Percentiles rank a stretch among this genome's conserved stretches.
These are phyloP conservation scores for Diadegma fenestrale DNA, from an alignment of 2,888 invertebrate genomes.

Conservation along the genomic window DNA sequence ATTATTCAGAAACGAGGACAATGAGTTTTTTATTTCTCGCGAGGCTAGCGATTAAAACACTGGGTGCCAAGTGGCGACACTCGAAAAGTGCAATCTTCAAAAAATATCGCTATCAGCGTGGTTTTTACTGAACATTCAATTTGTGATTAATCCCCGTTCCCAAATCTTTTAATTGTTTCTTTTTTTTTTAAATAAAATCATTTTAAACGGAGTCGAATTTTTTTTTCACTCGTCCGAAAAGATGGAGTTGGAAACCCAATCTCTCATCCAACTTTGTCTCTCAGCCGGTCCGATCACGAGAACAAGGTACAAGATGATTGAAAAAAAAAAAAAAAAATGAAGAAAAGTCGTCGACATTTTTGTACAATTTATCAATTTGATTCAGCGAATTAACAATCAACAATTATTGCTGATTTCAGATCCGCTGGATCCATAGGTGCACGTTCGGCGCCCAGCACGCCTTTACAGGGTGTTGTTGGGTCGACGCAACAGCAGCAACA, in stretches of 20 bases:
- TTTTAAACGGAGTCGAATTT: background rate
- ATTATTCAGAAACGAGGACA: conserved; percentile 22
- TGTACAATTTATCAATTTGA: background rate
- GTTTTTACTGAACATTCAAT: conserved; percentile 74
- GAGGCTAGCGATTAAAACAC: conserved; percentile 74
- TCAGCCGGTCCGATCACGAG: conserved; percentile 76
- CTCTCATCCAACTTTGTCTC: conserved; percentile 79
- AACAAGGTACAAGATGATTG: conserved; percentile 75
- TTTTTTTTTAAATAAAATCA: background rate
- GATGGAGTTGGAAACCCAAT: conserved; percentile 81
- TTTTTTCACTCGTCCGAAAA: background rate
- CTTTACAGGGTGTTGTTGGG: conserved; percentile 85
- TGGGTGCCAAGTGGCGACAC: conserved; percentile 76
- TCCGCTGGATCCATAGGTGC: conserved; percentile 88
- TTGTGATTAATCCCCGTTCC: background rate
- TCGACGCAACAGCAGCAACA: conserved; percentile 78
- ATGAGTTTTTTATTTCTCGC: conserved; percentile 80
- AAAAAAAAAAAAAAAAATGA: conserved; percentile 20
- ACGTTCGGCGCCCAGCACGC: conserved; percentile 90
- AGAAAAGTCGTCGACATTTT: background rate
- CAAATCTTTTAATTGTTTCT: background rate
- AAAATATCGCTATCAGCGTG: conserved; percentile 79
- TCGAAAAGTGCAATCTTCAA: conserved; percentile 75
- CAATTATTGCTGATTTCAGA: conserved; percentile 76
- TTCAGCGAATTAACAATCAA: conserved; percentile 19